phyloP scores from a whole-genome alignment of 2,113 vertebrate species.

The Psephotus haematonotus region DNA sequence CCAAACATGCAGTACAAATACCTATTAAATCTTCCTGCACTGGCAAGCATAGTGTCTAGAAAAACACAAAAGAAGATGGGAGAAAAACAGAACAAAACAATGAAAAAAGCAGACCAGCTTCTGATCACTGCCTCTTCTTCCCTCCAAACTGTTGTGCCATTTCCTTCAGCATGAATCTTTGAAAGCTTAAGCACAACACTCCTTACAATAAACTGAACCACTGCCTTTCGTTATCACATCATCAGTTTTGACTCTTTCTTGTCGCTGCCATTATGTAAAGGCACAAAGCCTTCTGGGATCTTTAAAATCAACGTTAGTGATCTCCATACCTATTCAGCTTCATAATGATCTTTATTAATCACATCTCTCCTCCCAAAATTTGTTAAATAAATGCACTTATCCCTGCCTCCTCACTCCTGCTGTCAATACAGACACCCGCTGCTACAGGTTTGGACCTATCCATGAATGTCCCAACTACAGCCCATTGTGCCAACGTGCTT shows the following conservation, averaged over 20 bases:
- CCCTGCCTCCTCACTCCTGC: not conserved
- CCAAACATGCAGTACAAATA: not conserved
- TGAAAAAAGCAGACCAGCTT: not conserved
- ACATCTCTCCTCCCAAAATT: not conserved
- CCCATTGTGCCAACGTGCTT: fast-evolving
- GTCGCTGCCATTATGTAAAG: not conserved
- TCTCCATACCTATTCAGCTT: not conserved
- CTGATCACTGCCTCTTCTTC: not conserved
- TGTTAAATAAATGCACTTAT: not conserved
- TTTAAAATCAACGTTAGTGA: not conserved
- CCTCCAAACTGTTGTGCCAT: not conserved
- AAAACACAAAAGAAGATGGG: not conserved
- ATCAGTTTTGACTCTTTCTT: not conserved
- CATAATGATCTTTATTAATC: not conserved
- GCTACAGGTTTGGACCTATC: not conserved
- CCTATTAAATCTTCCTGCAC: conserved; percentile 3
- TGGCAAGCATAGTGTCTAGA: not conserved
- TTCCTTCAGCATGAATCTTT: not conserved
- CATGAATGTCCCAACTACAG: fast-evolving
- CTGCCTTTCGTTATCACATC: not conserved
- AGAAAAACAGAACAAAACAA: not conserved
- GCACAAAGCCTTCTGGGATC: not conserved
- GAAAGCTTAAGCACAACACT: not conserved
- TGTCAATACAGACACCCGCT: not conserved
- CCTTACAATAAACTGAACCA: not conserved